Evolutionary conservation across 2,888 invertebrate genomes (phyloP).

Genomic region (Thyatira batis): DNA sequence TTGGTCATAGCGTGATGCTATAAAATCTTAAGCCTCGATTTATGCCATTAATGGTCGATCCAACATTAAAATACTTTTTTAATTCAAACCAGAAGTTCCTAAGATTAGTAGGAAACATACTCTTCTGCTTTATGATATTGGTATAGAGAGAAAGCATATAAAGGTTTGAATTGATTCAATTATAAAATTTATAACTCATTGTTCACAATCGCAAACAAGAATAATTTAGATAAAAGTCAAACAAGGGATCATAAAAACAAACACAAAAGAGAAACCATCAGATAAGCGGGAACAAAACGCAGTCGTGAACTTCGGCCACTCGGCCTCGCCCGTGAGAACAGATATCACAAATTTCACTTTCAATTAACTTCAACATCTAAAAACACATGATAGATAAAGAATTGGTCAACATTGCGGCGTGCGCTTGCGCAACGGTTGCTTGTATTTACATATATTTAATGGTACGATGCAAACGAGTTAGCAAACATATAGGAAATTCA

Average conservation of each 20-base stretch:
- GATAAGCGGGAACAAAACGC: not conserved
- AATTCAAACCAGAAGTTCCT: too few relatives aligned
- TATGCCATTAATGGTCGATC: too few relatives aligned
- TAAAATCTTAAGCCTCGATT: too few relatives aligned
- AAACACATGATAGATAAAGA: conserved; percentile 21
- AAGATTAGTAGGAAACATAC: too few relatives aligned
- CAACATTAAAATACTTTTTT: too few relatives aligned
- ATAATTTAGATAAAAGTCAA: conserved; percentile 11
- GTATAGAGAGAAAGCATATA: not conserved
- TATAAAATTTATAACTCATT: not conserved
- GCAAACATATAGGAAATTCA: conserved; percentile 24
- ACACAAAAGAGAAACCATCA: conserved; percentile 13
- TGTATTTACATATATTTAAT: conserved; percentile 32
- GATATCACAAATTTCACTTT: conserved; percentile 26
- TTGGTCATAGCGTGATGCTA: too few relatives aligned
- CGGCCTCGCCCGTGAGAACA: conserved; percentile 5
- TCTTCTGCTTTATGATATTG: too few relatives aligned
- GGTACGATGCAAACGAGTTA: conserved; percentile 27
- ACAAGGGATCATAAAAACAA: conserved; percentile 10
- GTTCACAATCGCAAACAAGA: conserved; percentile 5
- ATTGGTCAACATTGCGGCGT: conserved; percentile 10
- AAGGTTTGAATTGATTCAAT: not conserved
- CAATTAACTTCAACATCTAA: conserved; percentile 36
- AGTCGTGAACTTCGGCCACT: not conserved
- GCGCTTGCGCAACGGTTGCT: conserved; percentile 22